These are phyloP conservation scores for Drosophila mercatorum DNA, from an alignment of 2,888 invertebrate genomes.

Conservation along the genomic window DNA sequence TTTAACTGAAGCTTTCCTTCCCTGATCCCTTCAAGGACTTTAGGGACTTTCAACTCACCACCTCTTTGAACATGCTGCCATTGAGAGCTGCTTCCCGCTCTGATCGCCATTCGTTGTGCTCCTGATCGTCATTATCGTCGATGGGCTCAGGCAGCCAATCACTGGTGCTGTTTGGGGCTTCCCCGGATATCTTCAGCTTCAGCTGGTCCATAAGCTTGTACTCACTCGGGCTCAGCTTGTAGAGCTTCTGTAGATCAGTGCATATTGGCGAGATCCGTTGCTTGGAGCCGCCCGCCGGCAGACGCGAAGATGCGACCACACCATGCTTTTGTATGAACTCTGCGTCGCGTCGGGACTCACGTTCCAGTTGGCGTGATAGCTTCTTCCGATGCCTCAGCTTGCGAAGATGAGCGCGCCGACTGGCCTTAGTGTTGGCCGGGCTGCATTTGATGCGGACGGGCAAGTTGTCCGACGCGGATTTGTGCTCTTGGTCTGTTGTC, in stretches of 20 bases:
- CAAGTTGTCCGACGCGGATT: not conserved
- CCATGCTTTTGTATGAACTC: constrained; percentile 44
- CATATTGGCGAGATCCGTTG: not conserved
- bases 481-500: not conserved
- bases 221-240: not conserved
- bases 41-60: constrained; percentile 33
- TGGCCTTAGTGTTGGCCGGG: constrained; percentile 2
- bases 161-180: not conserved
- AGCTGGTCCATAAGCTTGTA: not conserved
- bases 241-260: not conserved
- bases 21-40: too few relatives aligned
- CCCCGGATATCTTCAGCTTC: not conserved
- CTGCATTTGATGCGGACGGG: constrained; percentile 2
- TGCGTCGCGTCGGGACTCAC: constrained; percentile 55
- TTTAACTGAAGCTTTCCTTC: too few relatives aligned
- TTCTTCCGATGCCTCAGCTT: constrained; percentile 16
- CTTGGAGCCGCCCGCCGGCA: constrained; percentile 12
- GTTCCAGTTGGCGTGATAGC: constrained; percentile 39
- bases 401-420: constrained; percentile 28
- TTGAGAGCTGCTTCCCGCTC: constrained; percentile 40
- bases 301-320: not conserved
- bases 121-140: constrained; percentile 18
- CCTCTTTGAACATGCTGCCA: constrained; percentile 38
- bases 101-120: constrained; percentile 42
- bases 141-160: constrained; percentile 36